phyloP scores from a whole-genome alignment of 2,113 vertebrate genomes.

The Archocentrus centrarchus region DNA sequence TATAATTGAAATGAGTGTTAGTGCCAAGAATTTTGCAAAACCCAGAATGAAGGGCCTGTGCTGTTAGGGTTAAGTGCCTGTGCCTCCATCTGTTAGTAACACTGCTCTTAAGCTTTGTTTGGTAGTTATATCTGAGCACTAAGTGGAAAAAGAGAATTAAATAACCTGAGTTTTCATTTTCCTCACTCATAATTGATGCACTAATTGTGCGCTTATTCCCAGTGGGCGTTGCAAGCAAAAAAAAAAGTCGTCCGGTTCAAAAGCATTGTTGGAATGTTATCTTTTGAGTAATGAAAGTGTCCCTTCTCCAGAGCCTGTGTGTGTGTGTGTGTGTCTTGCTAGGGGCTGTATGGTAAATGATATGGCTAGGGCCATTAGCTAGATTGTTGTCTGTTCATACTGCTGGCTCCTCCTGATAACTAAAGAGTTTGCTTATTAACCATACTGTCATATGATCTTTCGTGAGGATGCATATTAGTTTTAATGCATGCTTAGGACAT shows the following conservation, averaged over 20 bases:
- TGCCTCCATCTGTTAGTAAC: constrained; percentile 39
- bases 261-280: constrained; percentile 53
- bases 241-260: constrained; percentile 20
- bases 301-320: constrained; percentile 23
- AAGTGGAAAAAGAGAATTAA: constrained; percentile 43
- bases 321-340: constrained; percentile 34
- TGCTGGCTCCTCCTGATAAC: constrained; percentile 63
- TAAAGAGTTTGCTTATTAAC: constrained; percentile 69
- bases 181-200: constrained; percentile 40
- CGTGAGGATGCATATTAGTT: constrained; percentile 60
- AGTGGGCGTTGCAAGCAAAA: constrained; percentile 13
- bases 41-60: constrained; percentile 18
- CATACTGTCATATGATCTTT: constrained; percentile 66
- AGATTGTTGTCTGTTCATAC: constrained; percentile 67
- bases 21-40: constrained; percentile 1
- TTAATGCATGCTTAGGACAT: constrained; percentile 47
- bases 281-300: constrained; percentile 54
- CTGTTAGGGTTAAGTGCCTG: constrained; percentile 26
- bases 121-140: constrained; percentile 17
- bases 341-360: constrained; percentile 59
- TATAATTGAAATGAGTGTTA: constrained; percentile 43
- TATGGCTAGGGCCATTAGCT: constrained; percentile 66
- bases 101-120: constrained; percentile 32
- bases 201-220: constrained; percentile 35
- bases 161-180: constrained; percentile 43